Evolutionary conservation across 1,140 invertebrate species (phyloP).

Genomic region (Cydia fagiglandana): DNA sequence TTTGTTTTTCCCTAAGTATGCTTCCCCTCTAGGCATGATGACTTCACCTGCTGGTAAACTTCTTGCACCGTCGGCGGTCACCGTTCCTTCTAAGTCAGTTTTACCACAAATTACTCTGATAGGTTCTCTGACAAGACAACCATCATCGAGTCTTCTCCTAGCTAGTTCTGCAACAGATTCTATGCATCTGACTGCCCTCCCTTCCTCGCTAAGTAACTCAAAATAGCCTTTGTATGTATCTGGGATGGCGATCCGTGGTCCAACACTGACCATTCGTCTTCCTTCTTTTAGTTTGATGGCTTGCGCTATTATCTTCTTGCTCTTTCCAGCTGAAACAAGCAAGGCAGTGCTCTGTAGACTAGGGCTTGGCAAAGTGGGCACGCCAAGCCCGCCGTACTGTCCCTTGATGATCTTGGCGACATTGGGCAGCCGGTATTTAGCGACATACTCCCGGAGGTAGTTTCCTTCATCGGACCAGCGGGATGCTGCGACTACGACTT

Average conservation of each 20-base stretch:
- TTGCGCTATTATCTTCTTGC: conserved; percentile 92
- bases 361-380: conserved; percentile 90
- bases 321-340: conserved; percentile 89
- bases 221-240: conserved; percentile 95
- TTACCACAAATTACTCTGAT: conserved; percentile 89
- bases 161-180: conserved; percentile 92
- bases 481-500: conserved; percentile 90
- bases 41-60: conserved; percentile 89
- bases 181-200: conserved; percentile 92
- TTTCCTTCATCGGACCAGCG: conserved; percentile 90
- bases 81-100: conserved; percentile 82
- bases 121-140: conserved; percentile 91
- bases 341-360: conserved; percentile 91
- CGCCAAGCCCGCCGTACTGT: conserved; percentile 93
- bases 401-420: conserved; percentile 95
- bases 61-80: conserved; percentile 86
- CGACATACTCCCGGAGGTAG: conserved; percentile 89
- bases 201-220: conserved; percentile 95
- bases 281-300: conserved; percentile 95
- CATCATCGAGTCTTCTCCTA: conserved; percentile 87
- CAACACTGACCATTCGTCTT: conserved; percentile 85
- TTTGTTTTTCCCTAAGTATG: conserved; percentile 84
- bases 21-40: conserved; percentile 86
- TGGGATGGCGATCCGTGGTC: conserved; percentile 92
- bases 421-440: conserved; percentile 88